A percentile compares a stretch with the other conserved stretches of the same genome.
Evolutionary conservation across 2,797 vertebrate species (phyloP).

Genomic region (Aotus griseimembra): DNA sequence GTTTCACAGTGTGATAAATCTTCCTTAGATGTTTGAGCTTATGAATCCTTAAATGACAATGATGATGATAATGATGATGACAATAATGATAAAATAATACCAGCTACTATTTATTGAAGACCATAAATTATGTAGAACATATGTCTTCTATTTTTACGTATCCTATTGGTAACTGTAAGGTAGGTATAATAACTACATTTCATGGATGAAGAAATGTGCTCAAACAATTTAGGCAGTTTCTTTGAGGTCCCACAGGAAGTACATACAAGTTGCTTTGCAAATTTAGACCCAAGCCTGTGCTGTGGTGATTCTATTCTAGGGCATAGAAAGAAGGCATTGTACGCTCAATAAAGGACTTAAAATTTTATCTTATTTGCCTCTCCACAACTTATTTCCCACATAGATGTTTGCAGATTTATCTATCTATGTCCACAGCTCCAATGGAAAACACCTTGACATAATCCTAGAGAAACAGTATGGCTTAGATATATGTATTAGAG

Average conservation of each 20-base stretch:
- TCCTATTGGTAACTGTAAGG: not conserved
- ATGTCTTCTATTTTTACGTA: not conserved
- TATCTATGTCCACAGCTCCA: not conserved
- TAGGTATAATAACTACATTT: not conserved
- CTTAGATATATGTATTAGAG: not conserved
- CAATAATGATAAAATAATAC: not conserved
- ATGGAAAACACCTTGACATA: not conserved
- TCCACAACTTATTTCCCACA: not conserved
- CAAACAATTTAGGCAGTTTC: not conserved
- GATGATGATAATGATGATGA: not conserved
- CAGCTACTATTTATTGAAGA: not conserved
- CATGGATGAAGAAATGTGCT: not conserved
- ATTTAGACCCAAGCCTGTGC: not conserved
- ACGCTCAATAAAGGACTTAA: not conserved
- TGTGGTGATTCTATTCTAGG: not conserved
- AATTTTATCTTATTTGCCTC: not conserved
- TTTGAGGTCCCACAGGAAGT: not conserved
- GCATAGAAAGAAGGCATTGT: not conserved
- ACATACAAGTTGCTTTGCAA: not conserved
- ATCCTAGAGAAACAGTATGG: not conserved
- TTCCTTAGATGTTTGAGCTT: not conserved
- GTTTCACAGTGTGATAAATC: not conserved
- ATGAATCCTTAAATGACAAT: not conserved
- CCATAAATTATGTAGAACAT: not conserved
- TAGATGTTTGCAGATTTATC: not conserved